Base-by-base conservation (phyloP, 2,888 invertebrate species). In the Andrena camellia region DNA sequence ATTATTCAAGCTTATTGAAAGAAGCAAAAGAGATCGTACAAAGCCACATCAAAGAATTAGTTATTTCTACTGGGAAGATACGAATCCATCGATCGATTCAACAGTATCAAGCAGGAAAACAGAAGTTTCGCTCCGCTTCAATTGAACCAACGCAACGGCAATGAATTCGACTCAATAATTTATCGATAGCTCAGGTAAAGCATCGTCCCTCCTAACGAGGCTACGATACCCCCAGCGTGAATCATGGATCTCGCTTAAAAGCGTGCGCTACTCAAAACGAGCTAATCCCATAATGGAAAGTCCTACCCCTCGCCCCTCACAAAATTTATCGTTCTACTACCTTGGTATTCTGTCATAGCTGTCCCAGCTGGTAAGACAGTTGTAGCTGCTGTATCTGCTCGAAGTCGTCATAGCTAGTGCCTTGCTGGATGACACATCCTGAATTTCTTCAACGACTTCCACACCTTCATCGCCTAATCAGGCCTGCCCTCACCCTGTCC, bases 261-360 rank as follows among this genome's bases (percentile, higher is more conserved):
- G 50, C 69, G n/a, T n/a, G 33, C 29, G 26, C 59, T 29, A 20
- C 23, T 69, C 71, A 60, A 71, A 80, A 71, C 59, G 52, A 31
- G 5, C 59, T 66, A 71, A 78, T 80, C 52, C 64, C 71, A 78
- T 66, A 78, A 80, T 78, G 71, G 64, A 78, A 52, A 70, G 78
- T 57, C 77, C 69, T 8, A 3, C 26, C 23, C 20, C 26, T 23
- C 3, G 42, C 42, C 8, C 23, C 31, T n/a, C 8, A 23, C 17
- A 70, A 33, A 60, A 82, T 73, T 62, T 54, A 78, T 70, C 60
- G 6, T n/a, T 74, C 33, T 35, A 67, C 31, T 96, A 98, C 98
- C 98, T 97, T 90, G 98, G 98, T 95, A 98, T 98, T 94, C 96
- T 96, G 94, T 98, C 98, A 95, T 98, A 98, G 94, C 97, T 98